These are phyloP conservation scores for Microcebus murinus DNA, from an alignment of 2,113 vertebrate genomes.

Conservation along the genomic window DNA sequence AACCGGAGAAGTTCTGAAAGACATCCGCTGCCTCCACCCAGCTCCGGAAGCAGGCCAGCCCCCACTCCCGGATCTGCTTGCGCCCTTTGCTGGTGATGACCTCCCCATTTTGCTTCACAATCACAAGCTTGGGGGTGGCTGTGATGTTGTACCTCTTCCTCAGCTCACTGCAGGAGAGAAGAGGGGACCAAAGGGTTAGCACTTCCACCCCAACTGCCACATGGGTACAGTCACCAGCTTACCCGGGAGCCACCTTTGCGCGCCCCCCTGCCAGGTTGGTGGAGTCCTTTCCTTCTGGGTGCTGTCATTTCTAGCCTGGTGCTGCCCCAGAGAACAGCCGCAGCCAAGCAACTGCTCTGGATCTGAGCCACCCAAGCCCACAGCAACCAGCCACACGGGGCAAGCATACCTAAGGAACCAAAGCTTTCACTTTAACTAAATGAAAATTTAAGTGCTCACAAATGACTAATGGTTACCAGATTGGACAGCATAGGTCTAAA, in stretches of 20 bases:
- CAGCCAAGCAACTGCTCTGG: accelerated
- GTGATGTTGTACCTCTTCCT: constrained; percentile 95
- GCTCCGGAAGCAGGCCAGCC: constrained; percentile 92
- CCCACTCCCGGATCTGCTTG: constrained; percentile 94
- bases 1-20: constrained; percentile 96
- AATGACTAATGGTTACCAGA: background rate
- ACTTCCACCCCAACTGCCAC: background rate
- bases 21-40: constrained; percentile 94
- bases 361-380: background rate
- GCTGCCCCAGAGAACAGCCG: background rate
- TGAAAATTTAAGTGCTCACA: background rate
- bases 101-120: constrained; percentile 96
- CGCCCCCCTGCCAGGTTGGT: background rate
- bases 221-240: no score
- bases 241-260: accelerated
- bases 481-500: background rate
- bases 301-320: background rate
- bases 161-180: constrained; percentile 89
- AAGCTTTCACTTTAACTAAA: background rate
- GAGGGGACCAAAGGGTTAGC: constrained; percentile 46
- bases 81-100: constrained; percentile 97
- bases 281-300: background rate
- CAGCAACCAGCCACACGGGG: background rate
- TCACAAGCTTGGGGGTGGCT: constrained; percentile 94
- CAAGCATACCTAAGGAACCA: background rate